phyloP scores from a whole-genome alignment of 2,888 invertebrate genomes.

The Drosophila lutescens region DNA sequence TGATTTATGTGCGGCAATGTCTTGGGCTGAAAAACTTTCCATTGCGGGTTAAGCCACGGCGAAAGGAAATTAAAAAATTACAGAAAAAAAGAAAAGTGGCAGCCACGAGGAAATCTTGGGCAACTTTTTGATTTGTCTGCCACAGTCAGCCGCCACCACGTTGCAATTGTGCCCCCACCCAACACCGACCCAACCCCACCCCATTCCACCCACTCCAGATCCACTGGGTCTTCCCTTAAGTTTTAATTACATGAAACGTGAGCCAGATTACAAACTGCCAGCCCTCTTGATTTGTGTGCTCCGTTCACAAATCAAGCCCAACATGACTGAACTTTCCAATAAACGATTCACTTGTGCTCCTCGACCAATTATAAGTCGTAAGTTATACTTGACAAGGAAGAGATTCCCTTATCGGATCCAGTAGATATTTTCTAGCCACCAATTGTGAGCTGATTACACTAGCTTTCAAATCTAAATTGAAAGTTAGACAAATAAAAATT shows the following conservation, averaged over 20 bases:
- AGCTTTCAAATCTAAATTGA: no score
- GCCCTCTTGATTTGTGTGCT: constrained; percentile 28
- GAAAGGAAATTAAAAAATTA: constrained; percentile 45
- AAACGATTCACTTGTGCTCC: constrained; percentile 1
- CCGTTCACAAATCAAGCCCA: constrained; percentile 14
- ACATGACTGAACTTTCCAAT: neutral
- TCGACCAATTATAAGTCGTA: constrained; percentile 2
- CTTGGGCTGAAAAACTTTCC: constrained; percentile 37
- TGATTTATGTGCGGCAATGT: constrained; percentile 45
- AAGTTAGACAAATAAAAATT: no score
- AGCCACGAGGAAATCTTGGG: constrained; percentile 34
- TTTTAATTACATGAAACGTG: constrained; percentile 55
- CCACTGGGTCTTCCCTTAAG: constrained; percentile 16
- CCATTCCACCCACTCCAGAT: neutral
- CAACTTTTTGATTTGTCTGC: constrained; percentile 52
- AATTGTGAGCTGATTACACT: no score
- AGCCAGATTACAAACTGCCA: constrained; percentile 43
- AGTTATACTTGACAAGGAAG: neutral
- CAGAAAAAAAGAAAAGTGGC: constrained; percentile 20
- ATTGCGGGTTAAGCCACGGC: constrained; percentile 35
- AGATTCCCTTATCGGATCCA: neutral
- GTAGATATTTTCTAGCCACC: no score
- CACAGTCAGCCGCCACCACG: constrained; percentile 16
- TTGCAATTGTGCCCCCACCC: constrained; percentile 1
- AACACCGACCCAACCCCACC: neutral